Base-by-base conservation (phyloP, 2,797 vertebrate species). In the Pteropus rufus region DNA sequence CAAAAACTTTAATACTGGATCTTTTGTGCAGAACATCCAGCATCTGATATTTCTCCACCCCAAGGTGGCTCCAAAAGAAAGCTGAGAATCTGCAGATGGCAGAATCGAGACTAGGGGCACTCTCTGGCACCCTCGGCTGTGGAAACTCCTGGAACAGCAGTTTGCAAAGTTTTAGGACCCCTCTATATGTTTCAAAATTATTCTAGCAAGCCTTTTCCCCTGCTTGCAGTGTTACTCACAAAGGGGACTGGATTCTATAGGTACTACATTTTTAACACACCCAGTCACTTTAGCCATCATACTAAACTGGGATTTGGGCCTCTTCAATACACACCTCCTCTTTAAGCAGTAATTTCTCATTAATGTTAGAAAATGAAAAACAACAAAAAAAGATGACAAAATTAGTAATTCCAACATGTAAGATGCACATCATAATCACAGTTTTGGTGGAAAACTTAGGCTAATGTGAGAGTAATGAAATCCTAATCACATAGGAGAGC, bases 381-480 rank as follows among this genome's bases (percentile, higher is more conserved):
- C 56, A 87, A 41, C 52, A 52, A 79, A 24, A 64, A 62, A n/a
- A 46, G 52, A 67, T 44, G 46, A 64, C 44, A 72, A 83, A 87
- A 72, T 72, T 7, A 85, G 76, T 46, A 12, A 69, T 69, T 91
- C 5, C 31, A 16, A 94, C 60, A 56, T 34, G 86, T 4, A 58
- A 88, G 89, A 76, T 39, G 8, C 14, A 76, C 79, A 87, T 80
- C 44, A 58, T 72, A n/a, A 89, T 95, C 90, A 89, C 73, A 83
- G 86, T 89, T 89, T 95, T n/a, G 46, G 92, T 58, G 23, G 34
- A 73, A 11, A 92, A 92, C 24, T 72, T 75, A 58, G 0, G 56
- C 69, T 91, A 73, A 91, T 52, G 46, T 64, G 60, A 94, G 79
- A 94, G 41, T 36, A 69, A 94, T 31, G 65, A 89, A 83, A 92